Evolutionary conservation across 2,888 invertebrate species (phyloP), one percentile per base, ranked within the genome.

Genomic region (Pristionchus fissidentatus): DNA sequence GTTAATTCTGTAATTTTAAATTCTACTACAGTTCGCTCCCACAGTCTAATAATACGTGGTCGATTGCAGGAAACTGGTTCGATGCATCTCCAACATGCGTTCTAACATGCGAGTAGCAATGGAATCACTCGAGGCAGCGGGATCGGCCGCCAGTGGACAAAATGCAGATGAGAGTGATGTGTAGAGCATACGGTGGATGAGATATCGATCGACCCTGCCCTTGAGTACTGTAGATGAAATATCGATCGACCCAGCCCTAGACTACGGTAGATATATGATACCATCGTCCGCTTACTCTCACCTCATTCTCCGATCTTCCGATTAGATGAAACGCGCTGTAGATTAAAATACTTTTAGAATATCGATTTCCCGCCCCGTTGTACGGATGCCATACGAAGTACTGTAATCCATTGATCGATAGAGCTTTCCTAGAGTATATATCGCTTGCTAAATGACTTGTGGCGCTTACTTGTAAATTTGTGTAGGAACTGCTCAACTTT

Each of bases 101-200:
- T 85, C 84, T 15, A 86, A 88, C 41, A 88, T 90, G 89, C 85
- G 87, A 78, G 84, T 90, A 84, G 89, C 89, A 22, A 85, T 90
- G 26, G 87, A 86, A 75, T 88, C 89, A 84, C 85, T 90, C n/a
- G 85, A 90, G 43, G 85, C 85, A 52, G 83, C 83, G 1, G 70
- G 62, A 15, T 26, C 26, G 41, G 32, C 26, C 26, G 70, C 75
- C 66, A 60, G 35, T 66, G 55, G 15, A 78, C 49, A 78, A 32
- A 62, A 62, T 22, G 52, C 49, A 19, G 66, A 43, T 52, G 80
- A 81, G 35, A 81, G 80, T 32, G 80, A 81, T 62, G 80, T 81
- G 15, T 81, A 52, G 46, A 70, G 22, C 41, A 70, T 41, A 41
- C 41, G 41, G 70, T 41, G n/a, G n/a, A n/a, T n/a, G n/a, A n/a